Evolutionary conservation across 2,888 invertebrate genomes (phyloP), one percentile per base, ranked within the genome.

Genomic region (Hesperia comma): DNA sequence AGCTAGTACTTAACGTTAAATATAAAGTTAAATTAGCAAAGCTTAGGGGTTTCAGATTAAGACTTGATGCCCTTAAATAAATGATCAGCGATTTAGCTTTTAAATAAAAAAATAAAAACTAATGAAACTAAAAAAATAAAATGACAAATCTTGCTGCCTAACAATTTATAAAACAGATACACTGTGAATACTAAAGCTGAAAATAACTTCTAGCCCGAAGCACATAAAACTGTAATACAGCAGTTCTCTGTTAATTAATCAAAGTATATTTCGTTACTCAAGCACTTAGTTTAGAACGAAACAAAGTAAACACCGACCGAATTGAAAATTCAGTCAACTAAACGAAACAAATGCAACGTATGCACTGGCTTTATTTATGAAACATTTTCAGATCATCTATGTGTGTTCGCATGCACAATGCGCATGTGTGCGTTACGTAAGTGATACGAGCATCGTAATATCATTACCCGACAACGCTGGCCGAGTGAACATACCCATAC

Each of bases 391-490:
- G 46, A 17, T 14, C 54, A n/a, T 2, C 41, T 6, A 43, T 64
- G 58, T 64, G 43, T 64, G 56, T 15, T 63, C 41, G 15, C 54
- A 14, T 49, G 40, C 51, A 58, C 33, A 19, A 17, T 26, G 37
- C 32, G 55, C 33, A 40, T 46, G 58, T 64, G 58, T 67, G 58
- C 64, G 71, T 74, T 71, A 72, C 66, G 69, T 72, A 72, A 72
- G 69, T 68, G 69, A 70, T 71, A 69, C 69, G 69, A 68, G 69
- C 72, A 74, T 74, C 73, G 74, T 76, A 75, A 72, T 75, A 79
- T 81, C 74, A 79, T 79, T 78, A 79, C 72, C 69, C 70, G 69
- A 72, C 75, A 75, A 77, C 75, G 60, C 68, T 68, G 68, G 55
- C 71, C 69, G 70, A 67, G 68, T 63, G 68, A 71, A 73, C 74